Conservation (phyloP, 2,113 vertebrate genomes). For the Tiliqua scincoides region DNA sequence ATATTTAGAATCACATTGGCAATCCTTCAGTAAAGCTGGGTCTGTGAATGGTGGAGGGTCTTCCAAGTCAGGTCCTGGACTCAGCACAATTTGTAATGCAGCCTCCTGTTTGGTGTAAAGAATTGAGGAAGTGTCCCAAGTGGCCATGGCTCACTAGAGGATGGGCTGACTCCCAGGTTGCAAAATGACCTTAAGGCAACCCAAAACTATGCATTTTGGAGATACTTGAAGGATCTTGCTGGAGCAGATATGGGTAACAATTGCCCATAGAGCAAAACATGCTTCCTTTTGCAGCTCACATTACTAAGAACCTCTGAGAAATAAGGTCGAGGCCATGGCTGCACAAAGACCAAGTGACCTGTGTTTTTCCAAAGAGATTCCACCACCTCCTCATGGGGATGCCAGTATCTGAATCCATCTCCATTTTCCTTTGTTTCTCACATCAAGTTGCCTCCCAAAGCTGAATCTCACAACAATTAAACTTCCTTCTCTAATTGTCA, state of each 20-base stretch:
- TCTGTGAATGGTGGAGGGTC: not conserved
- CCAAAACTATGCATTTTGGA: not conserved
- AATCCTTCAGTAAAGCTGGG: not conserved
- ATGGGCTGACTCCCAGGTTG: too few species aligned
- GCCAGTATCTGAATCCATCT: not conserved
- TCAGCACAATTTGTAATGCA: not conserved
- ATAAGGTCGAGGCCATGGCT: not conserved
- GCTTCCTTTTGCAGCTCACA: not conserved
- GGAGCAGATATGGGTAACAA: not conserved
- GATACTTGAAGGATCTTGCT: not conserved
- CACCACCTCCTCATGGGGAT: not conserved
- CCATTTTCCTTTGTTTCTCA: not conserved
- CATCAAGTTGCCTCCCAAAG: constrained; percentile 17
- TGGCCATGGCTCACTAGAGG: not conserved
- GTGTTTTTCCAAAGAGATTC: not conserved
- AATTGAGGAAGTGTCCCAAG: not conserved
- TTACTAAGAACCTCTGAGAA: not conserved
- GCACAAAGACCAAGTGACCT: not conserved
- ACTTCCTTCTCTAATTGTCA: constrained; percentile 35
- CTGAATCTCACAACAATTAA: constrained; percentile 35
- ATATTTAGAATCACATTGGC: not conserved
- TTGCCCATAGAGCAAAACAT: not conserved
- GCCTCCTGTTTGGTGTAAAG: not conserved
- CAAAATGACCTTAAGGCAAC: too few species aligned
- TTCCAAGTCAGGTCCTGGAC: not conserved